Evolutionary conservation across 2,888 invertebrate species (phyloP).

Genomic region (Petrolisthes manimaculis): DNA sequence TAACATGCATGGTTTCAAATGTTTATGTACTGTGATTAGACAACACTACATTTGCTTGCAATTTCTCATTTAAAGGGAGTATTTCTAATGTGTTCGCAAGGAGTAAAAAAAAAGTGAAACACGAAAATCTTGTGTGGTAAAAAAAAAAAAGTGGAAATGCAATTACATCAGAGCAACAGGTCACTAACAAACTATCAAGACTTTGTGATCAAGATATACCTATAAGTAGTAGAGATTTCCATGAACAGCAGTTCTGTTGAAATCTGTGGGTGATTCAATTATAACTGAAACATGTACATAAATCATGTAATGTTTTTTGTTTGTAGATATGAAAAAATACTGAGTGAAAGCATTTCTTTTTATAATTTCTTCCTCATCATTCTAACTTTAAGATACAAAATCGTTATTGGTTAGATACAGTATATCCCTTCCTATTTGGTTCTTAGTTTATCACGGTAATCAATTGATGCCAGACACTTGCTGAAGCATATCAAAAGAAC

Average conservation of each 20-base stretch:
- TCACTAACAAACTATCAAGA: conserved; percentile 25
- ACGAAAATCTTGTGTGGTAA: conserved; percentile 15
- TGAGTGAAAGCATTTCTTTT: too few relatives aligned
- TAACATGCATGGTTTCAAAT: background rate
- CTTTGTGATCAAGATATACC: conserved; percentile 30
- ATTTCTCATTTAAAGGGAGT: background rate
- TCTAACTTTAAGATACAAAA: too few relatives aligned
- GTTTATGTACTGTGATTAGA: background rate
- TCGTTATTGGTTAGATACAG: too few relatives aligned
- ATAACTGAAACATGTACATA: background rate
- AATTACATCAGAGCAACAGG: conserved; percentile 16
- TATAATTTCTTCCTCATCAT: too few relatives aligned
- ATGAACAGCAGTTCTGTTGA: conserved; percentile 43
- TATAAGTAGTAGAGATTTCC: conserved; percentile 54
- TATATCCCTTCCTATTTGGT: too few relatives aligned
- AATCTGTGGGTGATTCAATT: conserved; percentile 43
- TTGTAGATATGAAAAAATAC: too few relatives aligned
- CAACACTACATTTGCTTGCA: conserved; percentile 1
- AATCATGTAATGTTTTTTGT: too few relatives aligned
- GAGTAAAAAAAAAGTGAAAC: background rate
- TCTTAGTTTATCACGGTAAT: too few relatives aligned
- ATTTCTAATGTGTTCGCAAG: background rate
- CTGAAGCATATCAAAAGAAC: too few relatives aligned
- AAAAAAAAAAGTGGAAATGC: background rate
- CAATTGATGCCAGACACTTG: too few relatives aligned